phyloP scores from a whole-genome alignment of 2,888 invertebrate genomes.

The Heliconius sara region DNA sequence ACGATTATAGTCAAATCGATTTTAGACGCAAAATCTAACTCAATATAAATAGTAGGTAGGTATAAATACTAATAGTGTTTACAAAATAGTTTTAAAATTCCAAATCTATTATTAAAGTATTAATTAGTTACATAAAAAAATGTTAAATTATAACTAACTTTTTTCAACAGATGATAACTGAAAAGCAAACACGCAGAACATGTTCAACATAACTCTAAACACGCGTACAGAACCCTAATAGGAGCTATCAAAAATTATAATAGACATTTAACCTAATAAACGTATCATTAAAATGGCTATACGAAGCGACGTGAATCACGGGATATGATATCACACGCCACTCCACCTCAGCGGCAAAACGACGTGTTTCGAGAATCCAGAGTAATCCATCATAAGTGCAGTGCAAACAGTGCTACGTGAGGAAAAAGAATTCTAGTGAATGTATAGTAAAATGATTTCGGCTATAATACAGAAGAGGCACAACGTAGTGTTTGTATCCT shows the following conservation, averaged over 20 bases:
- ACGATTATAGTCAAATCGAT: not conserved
- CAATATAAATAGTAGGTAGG: not conserved
- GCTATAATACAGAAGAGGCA: conserved; percentile 24
- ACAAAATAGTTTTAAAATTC: not conserved
- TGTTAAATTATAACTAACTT: too few species aligned
- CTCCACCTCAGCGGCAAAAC: conserved; percentile 60
- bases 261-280: conserved; percentile 76
- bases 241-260: conserved; percentile 61
- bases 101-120: not conserved
- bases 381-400: conserved; percentile 71
- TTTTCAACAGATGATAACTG: not conserved
- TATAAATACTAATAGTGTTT: not conserved
- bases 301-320: conserved; percentile 63
- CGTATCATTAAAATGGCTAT: conserved; percentile 58
- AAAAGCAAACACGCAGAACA: not conserved
- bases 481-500: conserved; percentile 25
- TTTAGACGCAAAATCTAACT: not conserved
- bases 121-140: not conserved
- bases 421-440: conserved; percentile 13
- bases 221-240: conserved; percentile 27
- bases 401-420: conserved; percentile 60
- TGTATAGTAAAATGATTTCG: conserved; percentile 17
- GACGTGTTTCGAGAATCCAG: conserved; percentile 62
- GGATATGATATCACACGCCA: conserved; percentile 76
- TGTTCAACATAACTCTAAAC: not conserved